Conservation (phyloP, 64 coral and sea anemone genomes). For the Pachyseris speciosa region DNA sequence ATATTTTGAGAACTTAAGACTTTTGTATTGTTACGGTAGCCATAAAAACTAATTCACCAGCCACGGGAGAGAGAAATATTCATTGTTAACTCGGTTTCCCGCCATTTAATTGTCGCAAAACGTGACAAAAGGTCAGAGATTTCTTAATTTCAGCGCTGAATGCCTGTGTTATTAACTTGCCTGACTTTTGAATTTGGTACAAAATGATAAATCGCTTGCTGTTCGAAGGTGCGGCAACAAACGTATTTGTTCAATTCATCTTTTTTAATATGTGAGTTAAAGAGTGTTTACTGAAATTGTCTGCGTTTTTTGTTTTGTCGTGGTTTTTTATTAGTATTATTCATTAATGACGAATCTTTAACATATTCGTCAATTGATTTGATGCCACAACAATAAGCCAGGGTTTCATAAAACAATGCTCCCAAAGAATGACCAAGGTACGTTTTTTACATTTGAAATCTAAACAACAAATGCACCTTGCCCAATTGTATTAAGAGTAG, state of each 20-base stretch:
- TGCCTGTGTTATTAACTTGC: not conserved
- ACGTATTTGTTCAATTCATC: conserved; percentile 38
- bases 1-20: not conserved
- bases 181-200: not conserved
- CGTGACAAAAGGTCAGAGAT: not conserved
- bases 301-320: conserved; percentile 23
- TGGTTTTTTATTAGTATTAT: not conserved
- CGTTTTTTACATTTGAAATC: conserved; percentile 39
- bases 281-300: conserved; percentile 21
- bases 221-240: conserved; percentile 23
- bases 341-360: conserved; percentile 40
- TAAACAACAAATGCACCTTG: conserved; percentile 18
- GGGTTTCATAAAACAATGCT: not conserved
- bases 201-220: conserved; percentile 13
- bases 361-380: not conserved
- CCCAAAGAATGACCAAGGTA: not conserved
- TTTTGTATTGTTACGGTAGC: not conserved
- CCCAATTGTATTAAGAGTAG: not conserved
- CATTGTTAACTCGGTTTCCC: not conserved
- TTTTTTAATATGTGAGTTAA: conserved; percentile 46
- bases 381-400: conserved; percentile 3
- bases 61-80: not conserved
- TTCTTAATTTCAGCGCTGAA: not conserved
- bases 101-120: not conserved
- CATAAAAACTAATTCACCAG: not conserved